phyloP scores from a whole-genome alignment of 2,888 invertebrate genomes.

The Branchipolynoe longqiensis region DNA sequence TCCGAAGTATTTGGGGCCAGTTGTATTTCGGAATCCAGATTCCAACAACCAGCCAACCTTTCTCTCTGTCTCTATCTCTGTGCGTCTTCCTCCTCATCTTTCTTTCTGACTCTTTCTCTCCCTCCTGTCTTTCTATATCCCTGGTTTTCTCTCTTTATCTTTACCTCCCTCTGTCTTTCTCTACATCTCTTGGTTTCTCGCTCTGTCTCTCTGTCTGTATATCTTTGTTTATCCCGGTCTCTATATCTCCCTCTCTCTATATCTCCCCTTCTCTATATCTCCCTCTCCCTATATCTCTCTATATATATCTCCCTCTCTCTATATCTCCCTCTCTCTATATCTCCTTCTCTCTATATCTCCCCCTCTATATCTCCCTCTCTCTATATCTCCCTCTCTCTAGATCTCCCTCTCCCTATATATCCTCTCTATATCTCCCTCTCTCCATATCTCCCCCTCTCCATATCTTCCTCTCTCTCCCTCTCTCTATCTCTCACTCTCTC shows the following conservation, averaged over 20 bases:
- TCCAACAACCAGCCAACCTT: too few relatives aligned
- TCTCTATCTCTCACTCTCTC: too few relatives aligned
- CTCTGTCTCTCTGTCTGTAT: background rate
- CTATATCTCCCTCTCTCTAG: background rate
- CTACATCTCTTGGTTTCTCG: background rate
- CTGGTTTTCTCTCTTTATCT: background rate
- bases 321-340: too few relatives aligned
- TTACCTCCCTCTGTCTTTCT: background rate
- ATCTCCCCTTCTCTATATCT: background rate
- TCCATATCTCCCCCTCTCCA: too few relatives aligned
- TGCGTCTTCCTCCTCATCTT: background rate
- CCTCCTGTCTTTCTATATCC: background rate
- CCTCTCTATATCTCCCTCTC: background rate
- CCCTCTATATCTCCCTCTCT: background rate
- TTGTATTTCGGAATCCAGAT: too few relatives aligned
- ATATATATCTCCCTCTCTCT: background rate
- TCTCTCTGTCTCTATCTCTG: too few relatives aligned
- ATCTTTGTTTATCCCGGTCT: background rate
- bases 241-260: background rate
- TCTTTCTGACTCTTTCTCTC: background rate
- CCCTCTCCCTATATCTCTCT: background rate
- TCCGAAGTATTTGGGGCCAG: too few relatives aligned
- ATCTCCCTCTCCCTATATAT: background rate
- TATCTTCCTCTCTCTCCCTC: too few relatives aligned
- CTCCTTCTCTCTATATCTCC: background rate